Percentiles rank a stretch among this genome's conserved stretches.
These are phyloP conservation scores for Crocidura indochinensis DNA, from an alignment of 2,797 vertebrate genomes.

Conservation along the genomic window DNA sequence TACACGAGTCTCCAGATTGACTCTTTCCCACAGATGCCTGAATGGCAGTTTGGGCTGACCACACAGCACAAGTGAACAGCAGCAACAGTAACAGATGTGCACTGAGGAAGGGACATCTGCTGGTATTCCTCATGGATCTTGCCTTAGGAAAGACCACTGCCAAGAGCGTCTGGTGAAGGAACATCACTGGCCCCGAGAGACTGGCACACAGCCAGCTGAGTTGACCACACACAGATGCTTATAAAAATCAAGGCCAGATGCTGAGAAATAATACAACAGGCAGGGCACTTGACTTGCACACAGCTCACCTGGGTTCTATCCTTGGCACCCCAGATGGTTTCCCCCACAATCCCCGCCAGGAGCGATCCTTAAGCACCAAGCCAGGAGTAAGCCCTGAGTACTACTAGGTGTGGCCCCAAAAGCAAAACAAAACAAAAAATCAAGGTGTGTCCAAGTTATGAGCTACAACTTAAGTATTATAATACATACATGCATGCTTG, in stretches of 20 bases:
- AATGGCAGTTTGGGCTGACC: constrained; percentile 4
- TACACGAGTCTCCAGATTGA: neutral
- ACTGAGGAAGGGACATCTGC: neutral
- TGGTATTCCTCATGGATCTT: neutral
- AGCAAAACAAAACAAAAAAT: too few species aligned
- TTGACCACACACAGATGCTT: neutral
- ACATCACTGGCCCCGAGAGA: neutral
- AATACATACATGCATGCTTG: neutral
- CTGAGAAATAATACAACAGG: neutral
- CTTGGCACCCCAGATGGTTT: too few species aligned
- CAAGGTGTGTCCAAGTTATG: neutral
- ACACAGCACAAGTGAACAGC: neutral
- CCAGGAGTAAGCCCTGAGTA: too few species aligned
- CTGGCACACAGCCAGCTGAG: neutral
- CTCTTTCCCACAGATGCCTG: neutral
- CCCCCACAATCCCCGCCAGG: too few species aligned
- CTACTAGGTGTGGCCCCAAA: too few species aligned
- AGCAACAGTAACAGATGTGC: neutral
- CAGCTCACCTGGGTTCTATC: too few species aligned
- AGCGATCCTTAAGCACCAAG: too few species aligned
- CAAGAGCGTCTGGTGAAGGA: neutral
- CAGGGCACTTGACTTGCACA: too few species aligned
- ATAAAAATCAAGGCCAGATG: too few species aligned
- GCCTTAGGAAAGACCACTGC: neutral
- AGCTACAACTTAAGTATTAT: neutral